Conservation (phyloP, 2,113 vertebrate genomes). For the Phyllostomus discolor region DNA sequence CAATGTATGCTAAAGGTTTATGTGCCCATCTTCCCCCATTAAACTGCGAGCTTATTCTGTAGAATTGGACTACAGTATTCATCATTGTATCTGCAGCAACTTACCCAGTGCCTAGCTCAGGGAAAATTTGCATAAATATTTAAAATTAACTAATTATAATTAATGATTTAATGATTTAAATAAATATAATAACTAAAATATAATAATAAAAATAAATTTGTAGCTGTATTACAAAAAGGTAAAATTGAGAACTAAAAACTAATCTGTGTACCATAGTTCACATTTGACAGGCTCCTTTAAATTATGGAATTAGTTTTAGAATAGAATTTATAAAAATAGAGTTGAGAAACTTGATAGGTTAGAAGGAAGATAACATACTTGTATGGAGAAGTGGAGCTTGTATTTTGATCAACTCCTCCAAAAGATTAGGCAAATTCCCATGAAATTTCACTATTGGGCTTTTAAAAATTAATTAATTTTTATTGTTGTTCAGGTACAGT, state of each 20-base stretch:
- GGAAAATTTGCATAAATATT: background rate
- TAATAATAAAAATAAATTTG: background rate
- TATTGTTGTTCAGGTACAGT: too few species aligned
- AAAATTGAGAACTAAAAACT: background rate
- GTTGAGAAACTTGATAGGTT: background rate
- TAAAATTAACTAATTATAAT: background rate
- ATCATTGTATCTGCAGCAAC: background rate
- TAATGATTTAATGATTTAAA: background rate
- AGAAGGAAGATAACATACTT: background rate
- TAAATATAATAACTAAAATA: background rate
- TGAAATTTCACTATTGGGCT: background rate
- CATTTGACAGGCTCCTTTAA: background rate
- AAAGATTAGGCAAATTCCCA: background rate
- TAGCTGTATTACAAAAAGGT: background rate
- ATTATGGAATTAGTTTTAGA: background rate
- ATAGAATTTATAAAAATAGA: background rate
- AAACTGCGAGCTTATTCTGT: background rate
- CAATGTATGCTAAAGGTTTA: background rate
- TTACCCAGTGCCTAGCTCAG: background rate
- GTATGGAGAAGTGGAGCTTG: background rate
- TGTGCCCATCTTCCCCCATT: background rate
- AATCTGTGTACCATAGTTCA: background rate
- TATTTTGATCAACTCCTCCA: background rate
- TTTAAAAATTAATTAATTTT: too few species aligned
- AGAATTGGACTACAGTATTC: background rate